phyloP scores from a whole-genome alignment of 1,140 invertebrate species.

The Neodiprion virginianus region DNA sequence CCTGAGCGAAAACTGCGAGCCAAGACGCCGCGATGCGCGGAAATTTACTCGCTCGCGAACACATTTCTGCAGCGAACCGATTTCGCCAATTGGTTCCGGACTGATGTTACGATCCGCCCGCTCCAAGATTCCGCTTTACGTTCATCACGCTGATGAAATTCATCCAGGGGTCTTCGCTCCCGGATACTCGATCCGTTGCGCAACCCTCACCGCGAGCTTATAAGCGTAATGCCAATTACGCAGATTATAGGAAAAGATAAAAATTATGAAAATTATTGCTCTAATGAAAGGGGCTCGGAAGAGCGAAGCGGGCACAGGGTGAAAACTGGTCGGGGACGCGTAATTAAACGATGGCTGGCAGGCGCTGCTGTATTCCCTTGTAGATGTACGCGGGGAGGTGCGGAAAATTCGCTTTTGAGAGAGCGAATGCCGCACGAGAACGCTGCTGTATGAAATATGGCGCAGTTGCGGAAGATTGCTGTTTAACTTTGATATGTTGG shows the following conservation, averaged over 20 bases:
- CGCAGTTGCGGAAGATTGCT: conserved; percentile 20
- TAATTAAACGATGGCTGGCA: conserved; percentile 56
- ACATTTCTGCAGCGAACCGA: no score
- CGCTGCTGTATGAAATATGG: conserved; percentile 7
- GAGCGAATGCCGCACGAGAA: not conserved
- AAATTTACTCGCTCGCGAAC: no score
- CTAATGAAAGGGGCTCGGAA: conserved; percentile 58
- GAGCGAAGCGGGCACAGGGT: conserved; percentile 40
- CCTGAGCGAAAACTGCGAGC: no score
- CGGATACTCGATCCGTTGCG: no score
- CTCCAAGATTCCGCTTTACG: no score
- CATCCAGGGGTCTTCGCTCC: no score
- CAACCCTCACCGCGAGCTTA: conserved; percentile 47
- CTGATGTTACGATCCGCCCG: no score
- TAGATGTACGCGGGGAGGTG: conserved; percentile 27
- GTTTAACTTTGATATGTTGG: conserved; percentile 12
- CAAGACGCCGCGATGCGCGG: no score
- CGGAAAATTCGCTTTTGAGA: conserved; percentile 20
- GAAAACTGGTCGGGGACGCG: conserved; percentile 40
- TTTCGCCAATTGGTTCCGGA: no score
- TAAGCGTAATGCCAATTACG: conserved; percentile 63
- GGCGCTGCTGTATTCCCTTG: conserved; percentile 32
- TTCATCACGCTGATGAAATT: no score
- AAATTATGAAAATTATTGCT: conserved; percentile 66
- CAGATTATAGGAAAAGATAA: conserved; percentile 63